Evolutionary conservation across 2,797 vertebrate genomes (phyloP).

Genomic region (Sebastes itinus): DNA sequence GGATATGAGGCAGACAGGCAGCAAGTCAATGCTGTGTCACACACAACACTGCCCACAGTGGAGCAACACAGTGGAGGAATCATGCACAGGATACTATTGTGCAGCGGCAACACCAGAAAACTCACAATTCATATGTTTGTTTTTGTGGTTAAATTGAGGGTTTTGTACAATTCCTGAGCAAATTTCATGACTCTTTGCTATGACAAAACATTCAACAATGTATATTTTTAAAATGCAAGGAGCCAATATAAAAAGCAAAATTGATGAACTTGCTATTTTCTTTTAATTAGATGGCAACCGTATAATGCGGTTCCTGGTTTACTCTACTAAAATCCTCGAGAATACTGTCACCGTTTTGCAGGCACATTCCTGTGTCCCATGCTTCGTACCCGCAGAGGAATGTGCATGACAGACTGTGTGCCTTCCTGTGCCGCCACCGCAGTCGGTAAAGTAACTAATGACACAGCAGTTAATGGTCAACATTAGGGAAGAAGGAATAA

Average conservation of each 20-base stretch:
- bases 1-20: slow-evolving; percentile 66
- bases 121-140: slow-evolving; percentile 13
- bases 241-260: slow-evolving; percentile 13
- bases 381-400: slow-evolving; percentile 57
- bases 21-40: slow-evolving; percentile 65
- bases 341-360: slow-evolving; percentile 61
- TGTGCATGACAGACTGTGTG: slow-evolving; percentile 69
- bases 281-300: slow-evolving; percentile 61
- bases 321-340: slow-evolving; percentile 34
- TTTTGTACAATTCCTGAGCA: slow-evolving; percentile 3
- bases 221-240: not conserved
- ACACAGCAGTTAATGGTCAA: slow-evolving; percentile 79
- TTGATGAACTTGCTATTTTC: slow-evolving; percentile 27
- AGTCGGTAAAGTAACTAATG: slow-evolving; percentile 79
- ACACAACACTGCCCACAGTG: slow-evolving; percentile 57
- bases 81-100: not conserved
- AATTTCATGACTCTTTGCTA: not conserved
- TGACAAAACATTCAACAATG: not conserved
- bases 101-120: not conserved
- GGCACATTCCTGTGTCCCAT: slow-evolving; percentile 53
- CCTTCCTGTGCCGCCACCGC: slow-evolving; percentile 74
- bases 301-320: slow-evolving; percentile 58
- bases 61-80: slow-evolving; percentile 32
- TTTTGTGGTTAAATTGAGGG: not conserved
- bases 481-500: slow-evolving; percentile 78